Base-by-base conservation (phyloP, 2,888 invertebrate genomes). In the Drosophila acutilabella region DNA sequence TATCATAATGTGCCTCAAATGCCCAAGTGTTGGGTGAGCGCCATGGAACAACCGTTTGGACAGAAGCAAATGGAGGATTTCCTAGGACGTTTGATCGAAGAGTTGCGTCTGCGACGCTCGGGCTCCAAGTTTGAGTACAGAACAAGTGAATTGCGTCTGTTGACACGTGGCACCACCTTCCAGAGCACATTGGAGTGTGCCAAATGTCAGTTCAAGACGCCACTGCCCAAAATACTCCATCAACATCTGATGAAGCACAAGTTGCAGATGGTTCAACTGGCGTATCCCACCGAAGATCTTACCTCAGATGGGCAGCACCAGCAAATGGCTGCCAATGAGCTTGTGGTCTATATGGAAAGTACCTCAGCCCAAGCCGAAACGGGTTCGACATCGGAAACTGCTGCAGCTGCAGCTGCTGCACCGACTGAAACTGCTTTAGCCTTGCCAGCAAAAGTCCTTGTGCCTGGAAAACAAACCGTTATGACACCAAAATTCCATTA, bases 151-250 rank as follows among this genome's bases (percentile, higher is more conserved):
- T 93, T 95, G 4, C 93, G 94, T 14, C 90, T 92, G 13, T 88
- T 97, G 47, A 94, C 93, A 11, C 36, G 23, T 33, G 94, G 95
- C 0, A 95, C 96, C 53, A 23, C 23, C 6, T 6, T 23, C 1
- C 23, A 23, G 94, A 95, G 60, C 93, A 93, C 36, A 1, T 93
- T 95, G 0, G 93, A 93, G 47, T 97, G 96, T 83, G 93, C 94
- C 0, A 90, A 94, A 4, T 97, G 97, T 88, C 93, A 94, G 36
- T 97, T 95, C 81, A 93, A 93, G 18, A 95, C 95, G 0, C 95
- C 96, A 91, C 95, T 95, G 4, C 93, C 95, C 7, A 92, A 96
- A 0, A 96, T 96, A 87, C 91, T 85, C 3, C 10, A 33, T 18
- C 5, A 26, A 68, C 97, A 97, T 60, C 23, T 84, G 18, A 10